Evolutionary conservation across 2,797 vertebrate species (phyloP).

Genomic region (Oreochromis mossambicus): DNA sequence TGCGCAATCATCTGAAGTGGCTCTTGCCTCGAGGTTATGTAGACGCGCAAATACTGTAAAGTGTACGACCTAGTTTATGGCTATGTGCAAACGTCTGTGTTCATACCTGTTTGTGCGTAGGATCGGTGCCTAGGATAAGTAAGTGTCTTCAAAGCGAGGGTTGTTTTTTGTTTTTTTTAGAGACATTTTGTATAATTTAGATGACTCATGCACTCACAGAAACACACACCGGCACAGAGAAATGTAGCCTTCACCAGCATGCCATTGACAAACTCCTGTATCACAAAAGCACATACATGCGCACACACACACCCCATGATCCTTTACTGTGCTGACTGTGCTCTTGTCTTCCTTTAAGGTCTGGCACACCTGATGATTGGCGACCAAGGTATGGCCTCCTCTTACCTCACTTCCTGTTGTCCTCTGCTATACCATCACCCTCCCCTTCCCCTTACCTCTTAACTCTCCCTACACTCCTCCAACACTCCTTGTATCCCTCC

Average conservation of each 20-base stretch:
- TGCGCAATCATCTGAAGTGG: constrained; percentile 44
- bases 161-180: not conserved
- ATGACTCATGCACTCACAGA: not conserved
- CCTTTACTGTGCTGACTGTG: constrained; percentile 98
- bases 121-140: constrained; percentile 53
- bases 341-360: constrained; percentile 99
- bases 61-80: constrained; percentile 5
- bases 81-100: constrained; percentile 38
- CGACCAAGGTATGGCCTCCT: constrained; percentile 96
- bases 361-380: constrained; percentile 99
- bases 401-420: constrained; percentile 85
- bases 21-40: constrained; percentile 36
- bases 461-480: constrained; percentile 30
- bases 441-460: constrained; percentile 58
- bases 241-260: constrained; percentile 21
- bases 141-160: constrained; percentile 31
- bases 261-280: constrained; percentile 29
- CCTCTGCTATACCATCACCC: constrained; percentile 81
- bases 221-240: constrained; percentile 1
- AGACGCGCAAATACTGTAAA: constrained; percentile 5
- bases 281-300: constrained; percentile 4
- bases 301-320: constrained; percentile 74
- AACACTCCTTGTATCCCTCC: constrained; percentile 70
- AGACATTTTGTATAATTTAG: constrained; percentile 16
- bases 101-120: constrained; percentile 50